Percentiles rank a stretch among this genome's conserved stretches.
Conservation (phyloP, 1,140 invertebrate species). For the Akabosia matsudoensis region DNA sequence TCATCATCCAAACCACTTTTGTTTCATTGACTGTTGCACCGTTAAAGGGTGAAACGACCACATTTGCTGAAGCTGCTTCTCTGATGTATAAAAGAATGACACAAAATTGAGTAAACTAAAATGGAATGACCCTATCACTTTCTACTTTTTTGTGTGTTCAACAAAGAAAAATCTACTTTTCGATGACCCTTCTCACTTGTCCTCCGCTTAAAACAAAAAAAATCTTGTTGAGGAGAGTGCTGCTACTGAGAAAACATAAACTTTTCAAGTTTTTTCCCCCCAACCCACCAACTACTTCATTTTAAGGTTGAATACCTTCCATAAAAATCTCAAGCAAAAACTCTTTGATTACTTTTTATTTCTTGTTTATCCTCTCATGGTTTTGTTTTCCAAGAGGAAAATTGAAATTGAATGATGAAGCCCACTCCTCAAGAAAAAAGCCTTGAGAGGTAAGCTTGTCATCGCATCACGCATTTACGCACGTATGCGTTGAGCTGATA, state of each 20-base stretch:
- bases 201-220: not conserved
- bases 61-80: not conserved
- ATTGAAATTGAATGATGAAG: not conserved
- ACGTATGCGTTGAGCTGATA: not conserved
- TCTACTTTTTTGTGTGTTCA: not conserved
- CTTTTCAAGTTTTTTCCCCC: not conserved
- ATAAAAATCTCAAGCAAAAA: not conserved
- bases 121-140: not conserved
- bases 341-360: not conserved
- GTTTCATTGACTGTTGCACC: not conserved
- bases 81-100: not conserved
- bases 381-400: not conserved
- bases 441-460: not conserved
- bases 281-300: not conserved
- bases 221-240: not conserved
- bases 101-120: not conserved
- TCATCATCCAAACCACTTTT: not conserved
- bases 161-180: not conserved
- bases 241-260: not conserved
- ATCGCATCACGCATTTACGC: not conserved
- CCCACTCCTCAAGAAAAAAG: not conserved
- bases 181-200: not conserved
- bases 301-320: not conserved
- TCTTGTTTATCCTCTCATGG: too few species aligned
- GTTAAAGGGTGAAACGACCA: too few species aligned